Percentiles rank a stretch among this genome's conserved stretches.
Conservation (phyloP, 2,113 vertebrate species). For the Ammodytes marinus region DNA sequence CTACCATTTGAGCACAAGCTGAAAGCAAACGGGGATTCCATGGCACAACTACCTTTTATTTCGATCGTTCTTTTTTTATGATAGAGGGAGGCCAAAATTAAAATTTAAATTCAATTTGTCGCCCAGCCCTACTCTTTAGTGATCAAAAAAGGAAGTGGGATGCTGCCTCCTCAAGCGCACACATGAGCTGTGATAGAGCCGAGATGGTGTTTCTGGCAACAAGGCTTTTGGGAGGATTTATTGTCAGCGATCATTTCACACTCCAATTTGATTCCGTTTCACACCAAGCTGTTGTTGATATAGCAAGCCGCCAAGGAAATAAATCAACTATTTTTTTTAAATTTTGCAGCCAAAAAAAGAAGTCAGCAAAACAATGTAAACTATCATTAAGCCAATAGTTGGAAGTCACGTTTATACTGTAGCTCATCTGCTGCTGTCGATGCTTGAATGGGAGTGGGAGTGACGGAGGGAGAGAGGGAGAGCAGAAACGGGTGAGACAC, state of each 20-base stretch:
- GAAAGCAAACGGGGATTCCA: too few relatives aligned
- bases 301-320: constrained; percentile 1
- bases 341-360: background rate
- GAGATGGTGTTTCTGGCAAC: constrained; percentile 6
- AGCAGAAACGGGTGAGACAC: constrained; percentile 23
- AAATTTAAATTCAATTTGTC: too few relatives aligned
- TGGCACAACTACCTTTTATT: too few relatives aligned
- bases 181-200: background rate
- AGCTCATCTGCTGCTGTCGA: constrained; percentile 34
- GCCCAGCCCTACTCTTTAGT: background rate
- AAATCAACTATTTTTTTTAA: too few relatives aligned
- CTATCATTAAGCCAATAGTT: background rate
- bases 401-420: background rate
- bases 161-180: background rate
- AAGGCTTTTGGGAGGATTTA: background rate
- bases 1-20: too few relatives aligned
- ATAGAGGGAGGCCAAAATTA: too few relatives aligned
- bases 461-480: constrained; percentile 2
- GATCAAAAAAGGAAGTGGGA: background rate
- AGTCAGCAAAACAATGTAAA: constrained; percentile 12
- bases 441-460: constrained; percentile 6
- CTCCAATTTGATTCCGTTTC: constrained; percentile 20
- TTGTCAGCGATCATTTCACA: constrained; percentile 11
- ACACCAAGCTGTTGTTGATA: constrained; percentile 14
- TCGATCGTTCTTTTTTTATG: too few relatives aligned